A percentile compares a stretch with the other conserved stretches of the same genome.
These are phyloP conservation scores for Spongia lamella DNA, from an alignment of 37 sponge, comb jelly and placozoan species.

Conservation along the genomic window DNA sequence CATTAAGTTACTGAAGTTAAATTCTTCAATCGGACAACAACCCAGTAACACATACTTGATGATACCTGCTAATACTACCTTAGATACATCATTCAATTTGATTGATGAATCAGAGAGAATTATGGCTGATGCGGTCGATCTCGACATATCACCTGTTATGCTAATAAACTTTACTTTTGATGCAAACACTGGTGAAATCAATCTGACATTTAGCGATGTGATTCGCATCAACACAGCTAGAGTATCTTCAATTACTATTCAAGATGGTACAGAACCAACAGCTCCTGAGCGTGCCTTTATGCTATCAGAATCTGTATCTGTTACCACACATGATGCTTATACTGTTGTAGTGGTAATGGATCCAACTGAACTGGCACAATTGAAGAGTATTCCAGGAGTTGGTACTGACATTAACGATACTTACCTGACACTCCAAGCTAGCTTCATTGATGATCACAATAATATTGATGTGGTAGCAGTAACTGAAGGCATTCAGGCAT, in stretches of 20 bases:
- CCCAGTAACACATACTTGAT: constrained; percentile 29
- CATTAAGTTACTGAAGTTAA: constrained; percentile 57
- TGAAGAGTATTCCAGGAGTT: constrained; percentile 69
- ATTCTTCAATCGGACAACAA: constrained; percentile 17
- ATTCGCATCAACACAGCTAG: constrained; percentile 68
- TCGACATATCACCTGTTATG: constrained; percentile 58
- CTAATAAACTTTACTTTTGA: constrained; percentile 67
- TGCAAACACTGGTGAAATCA: constrained; percentile 77
- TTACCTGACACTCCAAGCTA: constrained; percentile 74
- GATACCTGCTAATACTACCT: constrained; percentile 36
- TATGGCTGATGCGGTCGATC: neutral
- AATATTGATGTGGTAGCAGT: constrained; percentile 74
- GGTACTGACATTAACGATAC: constrained; percentile 79
- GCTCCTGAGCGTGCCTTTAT: constrained; percentile 29
- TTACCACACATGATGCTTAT: constrained; percentile 59
- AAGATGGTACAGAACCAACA: constrained; percentile 45
- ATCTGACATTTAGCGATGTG: constrained; percentile 86
- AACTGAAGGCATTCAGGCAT: constrained; percentile 78
- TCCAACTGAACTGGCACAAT: constrained; percentile 49
- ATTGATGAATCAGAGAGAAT: constrained; percentile 8
- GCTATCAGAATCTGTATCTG: constrained; percentile 25
- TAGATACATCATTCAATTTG: constrained; percentile 47
- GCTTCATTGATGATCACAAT: constrained; percentile 73
- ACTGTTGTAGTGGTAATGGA: constrained; percentile 50
- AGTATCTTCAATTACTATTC: constrained; percentile 66